Evolutionary conservation across 2,888 invertebrate genomes (phyloP), one percentile per base, ranked within the genome.

Genomic region (Agriopis leucophaearia): DNA sequence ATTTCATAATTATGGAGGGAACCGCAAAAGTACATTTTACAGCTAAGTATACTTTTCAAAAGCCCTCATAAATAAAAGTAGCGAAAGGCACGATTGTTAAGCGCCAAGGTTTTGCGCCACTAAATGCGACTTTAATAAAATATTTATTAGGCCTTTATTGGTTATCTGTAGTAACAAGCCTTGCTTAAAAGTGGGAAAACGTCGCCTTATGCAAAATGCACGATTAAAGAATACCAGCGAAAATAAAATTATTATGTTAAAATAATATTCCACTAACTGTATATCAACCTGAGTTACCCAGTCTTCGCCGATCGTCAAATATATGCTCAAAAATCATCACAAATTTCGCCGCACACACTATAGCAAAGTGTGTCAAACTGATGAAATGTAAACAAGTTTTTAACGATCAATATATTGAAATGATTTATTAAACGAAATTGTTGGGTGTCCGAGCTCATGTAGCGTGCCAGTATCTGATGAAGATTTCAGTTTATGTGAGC

Each of bases 341-440:
- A 47, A 66, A 62, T 57, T 66, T 61, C 52, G 42, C 61, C 57
- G 60, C 55, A 42, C 65, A 47, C 47, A 47, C 66, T 55, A 66
- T 42, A 54, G 38, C 27, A 36, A 61, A 66, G 64, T 72, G 64
- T 67, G 64, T 38, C 64, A 54, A 58, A 61, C 54, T 70, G 66
- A 71, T 70, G 69, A 73, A 66, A 73, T 66, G 65, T 67, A 73
- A 73, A 73, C 71, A 69, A 58, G 72, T 62, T 67, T 71, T 69
- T 71, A 66, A 73, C 71, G 67, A 71, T 64, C 71, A 68, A 62
- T 70, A 66, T 66, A 70, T 64, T 71, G 56, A 48, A 71, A 71
- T 73, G 69, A 73, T 71, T 71, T 70, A 71, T 71, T 70, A 56
- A 69, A 61, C 64, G 66, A 71, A 73, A 71, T 73, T 57, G 69